Evolutionary conservation across 2,113 vertebrate species (phyloP).

Genomic region (Podarcis muralis): DNA sequence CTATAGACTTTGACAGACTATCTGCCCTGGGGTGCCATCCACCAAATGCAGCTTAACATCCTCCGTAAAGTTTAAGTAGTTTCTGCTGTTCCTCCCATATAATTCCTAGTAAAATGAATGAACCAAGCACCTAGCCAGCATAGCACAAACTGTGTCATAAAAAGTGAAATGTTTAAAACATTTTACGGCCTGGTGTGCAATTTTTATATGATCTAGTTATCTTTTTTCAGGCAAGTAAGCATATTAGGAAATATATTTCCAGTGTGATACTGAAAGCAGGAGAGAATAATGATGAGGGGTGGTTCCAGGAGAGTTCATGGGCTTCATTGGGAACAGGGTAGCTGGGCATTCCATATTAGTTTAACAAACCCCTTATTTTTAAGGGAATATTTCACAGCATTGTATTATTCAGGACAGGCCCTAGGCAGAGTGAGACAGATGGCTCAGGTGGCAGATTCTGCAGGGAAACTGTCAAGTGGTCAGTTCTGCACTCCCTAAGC

Average conservation of each 20-base stretch:
- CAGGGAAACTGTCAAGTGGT: background rate
- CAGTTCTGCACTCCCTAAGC: too few relatives aligned
- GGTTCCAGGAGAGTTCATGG: background rate
- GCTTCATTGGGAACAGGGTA: background rate
- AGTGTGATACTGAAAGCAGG: background rate
- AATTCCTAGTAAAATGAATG: background rate
- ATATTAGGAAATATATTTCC: background rate
- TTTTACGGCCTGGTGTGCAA: background rate
- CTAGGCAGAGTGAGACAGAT: too few relatives aligned
- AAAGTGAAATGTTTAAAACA: background rate
- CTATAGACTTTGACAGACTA: background rate
- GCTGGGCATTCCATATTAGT: background rate
- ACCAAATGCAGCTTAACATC: background rate
- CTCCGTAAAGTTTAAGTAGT: background rate
- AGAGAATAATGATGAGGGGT: background rate
- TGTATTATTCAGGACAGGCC: background rate
- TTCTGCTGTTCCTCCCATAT: background rate
- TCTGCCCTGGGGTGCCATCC: background rate
- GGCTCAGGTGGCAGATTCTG: background rate
- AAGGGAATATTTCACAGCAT: background rate
- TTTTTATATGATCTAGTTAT: background rate
- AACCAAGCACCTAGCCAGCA: background rate
- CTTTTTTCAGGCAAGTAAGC: background rate
- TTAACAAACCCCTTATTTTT: background rate
- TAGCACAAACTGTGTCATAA: background rate